phyloP scores from a whole-genome alignment of 2,113 vertebrate genomes.

The Proteles cristata region DNA sequence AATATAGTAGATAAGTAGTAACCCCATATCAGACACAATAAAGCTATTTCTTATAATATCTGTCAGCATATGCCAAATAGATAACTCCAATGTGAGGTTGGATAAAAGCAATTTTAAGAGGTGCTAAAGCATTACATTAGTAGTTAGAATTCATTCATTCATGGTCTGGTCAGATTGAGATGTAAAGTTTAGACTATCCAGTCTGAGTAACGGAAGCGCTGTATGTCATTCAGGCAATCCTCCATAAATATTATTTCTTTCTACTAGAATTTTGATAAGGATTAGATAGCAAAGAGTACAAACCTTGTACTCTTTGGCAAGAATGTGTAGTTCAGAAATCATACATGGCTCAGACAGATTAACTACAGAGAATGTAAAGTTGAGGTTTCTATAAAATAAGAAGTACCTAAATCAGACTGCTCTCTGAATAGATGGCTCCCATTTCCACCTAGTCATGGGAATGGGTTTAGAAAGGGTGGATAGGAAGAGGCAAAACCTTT shows the following conservation, averaged over 20 bases:
- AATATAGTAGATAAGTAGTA: background rate
- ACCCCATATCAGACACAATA: background rate
- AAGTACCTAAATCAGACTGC: background rate
- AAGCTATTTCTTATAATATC: background rate
- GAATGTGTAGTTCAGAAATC: slow-evolving; percentile 48
- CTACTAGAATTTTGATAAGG: slow-evolving; percentile 73
- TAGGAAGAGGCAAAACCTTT: background rate
- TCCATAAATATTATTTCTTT: slow-evolving; percentile 73
- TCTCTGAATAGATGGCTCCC: background rate
- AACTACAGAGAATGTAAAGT: background rate
- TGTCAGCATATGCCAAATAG: background rate
- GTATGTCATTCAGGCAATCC: slow-evolving; percentile 63
- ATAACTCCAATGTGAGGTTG: background rate
- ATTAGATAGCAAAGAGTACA: slow-evolving; percentile 69
- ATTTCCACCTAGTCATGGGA: background rate
- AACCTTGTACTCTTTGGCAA: slow-evolving; percentile 20
- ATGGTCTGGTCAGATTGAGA: slow-evolving; percentile 11
- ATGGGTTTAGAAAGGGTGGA: background rate
- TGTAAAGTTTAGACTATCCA: slow-evolving; percentile 38
- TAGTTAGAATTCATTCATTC: slow-evolving; percentile 25
- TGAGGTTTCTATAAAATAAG: slow-evolving; percentile 27
- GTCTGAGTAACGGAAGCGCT: background rate
- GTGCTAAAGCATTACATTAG: background rate
- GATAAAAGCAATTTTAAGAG: background rate
- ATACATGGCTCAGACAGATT: slow-evolving; percentile 39